These are phyloP conservation scores for Synergus japonicus DNA, from an alignment of 2,888 invertebrate species.

Conservation along the genomic window DNA sequence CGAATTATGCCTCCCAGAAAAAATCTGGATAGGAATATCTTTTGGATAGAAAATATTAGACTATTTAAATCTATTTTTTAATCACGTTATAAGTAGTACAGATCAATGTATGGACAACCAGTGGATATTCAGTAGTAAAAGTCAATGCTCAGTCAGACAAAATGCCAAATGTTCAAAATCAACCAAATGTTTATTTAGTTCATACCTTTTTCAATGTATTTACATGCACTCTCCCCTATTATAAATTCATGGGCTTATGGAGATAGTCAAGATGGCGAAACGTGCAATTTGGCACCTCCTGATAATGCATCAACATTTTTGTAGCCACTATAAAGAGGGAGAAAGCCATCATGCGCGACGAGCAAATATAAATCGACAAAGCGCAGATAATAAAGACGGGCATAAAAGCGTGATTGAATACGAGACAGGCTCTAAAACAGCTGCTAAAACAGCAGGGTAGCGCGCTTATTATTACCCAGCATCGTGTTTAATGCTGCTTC, in stretches of 20 bases:
- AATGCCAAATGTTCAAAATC: too few relatives aligned
- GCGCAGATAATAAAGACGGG: conserved; percentile 42
- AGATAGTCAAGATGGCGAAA: background rate
- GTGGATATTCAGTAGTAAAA: too few relatives aligned
- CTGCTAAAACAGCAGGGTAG: conserved; percentile 11
- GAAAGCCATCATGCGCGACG: conserved; percentile 33
- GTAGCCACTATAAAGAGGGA: conserved; percentile 42
- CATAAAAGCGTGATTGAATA: conserved; percentile 49
- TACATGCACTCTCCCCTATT: too few relatives aligned
- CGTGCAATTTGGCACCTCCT: conserved; percentile 23
- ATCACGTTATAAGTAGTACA: too few relatives aligned
- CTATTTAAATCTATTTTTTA: too few relatives aligned
- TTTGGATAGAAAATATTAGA: too few relatives aligned
- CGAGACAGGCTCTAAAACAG: conserved; percentile 43
- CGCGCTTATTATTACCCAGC: conserved; percentile 13
- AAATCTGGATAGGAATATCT: too few relatives aligned
- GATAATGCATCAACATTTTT: conserved; percentile 45
- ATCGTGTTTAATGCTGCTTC: conserved; percentile 9
- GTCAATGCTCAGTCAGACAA: too few relatives aligned
- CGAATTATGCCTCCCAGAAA: background rate
- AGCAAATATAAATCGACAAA: conserved; percentile 49
- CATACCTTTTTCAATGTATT: too few relatives aligned
- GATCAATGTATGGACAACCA: too few relatives aligned
- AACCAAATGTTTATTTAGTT: too few relatives aligned
- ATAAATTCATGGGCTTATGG: background rate